Conservation (phyloP, 2,797 vertebrate species). For the Danio albolineatus region DNA sequence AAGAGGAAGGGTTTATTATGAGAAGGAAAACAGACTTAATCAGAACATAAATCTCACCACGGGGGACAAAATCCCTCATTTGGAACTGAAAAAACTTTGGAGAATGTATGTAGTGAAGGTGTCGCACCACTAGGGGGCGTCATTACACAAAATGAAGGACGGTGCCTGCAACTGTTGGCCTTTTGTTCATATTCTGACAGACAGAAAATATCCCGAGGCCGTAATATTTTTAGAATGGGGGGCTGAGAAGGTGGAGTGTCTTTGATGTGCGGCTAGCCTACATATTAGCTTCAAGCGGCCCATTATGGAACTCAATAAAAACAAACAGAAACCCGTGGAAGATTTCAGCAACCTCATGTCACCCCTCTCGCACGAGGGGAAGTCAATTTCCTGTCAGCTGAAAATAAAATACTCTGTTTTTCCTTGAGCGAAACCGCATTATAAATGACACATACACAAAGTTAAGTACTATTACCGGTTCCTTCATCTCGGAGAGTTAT, state of each 20-base stretch:
- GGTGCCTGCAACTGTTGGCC: slow-evolving; percentile 36
- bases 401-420: slow-evolving; percentile 65
- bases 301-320: slow-evolving; percentile 72
- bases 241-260: slow-evolving; percentile 44
- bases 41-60: slow-evolving; percentile 50
- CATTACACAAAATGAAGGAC: slow-evolving; percentile 44
- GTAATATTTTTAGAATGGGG: slow-evolving; percentile 58
- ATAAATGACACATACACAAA: slow-evolving; percentile 67
- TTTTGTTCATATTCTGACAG: slow-evolving; percentile 63
- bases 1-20: slow-evolving; percentile 26
- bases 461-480: slow-evolving; percentile 68
- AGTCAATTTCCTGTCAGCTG: slow-evolving; percentile 75
- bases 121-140: slow-evolving; percentile 69
- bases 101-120: slow-evolving; percentile 21
- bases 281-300: slow-evolving; percentile 64
- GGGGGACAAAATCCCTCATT: background rate
- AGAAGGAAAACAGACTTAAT: slow-evolving; percentile 52
- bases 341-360: slow-evolving; percentile 64
- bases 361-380: slow-evolving; percentile 58
- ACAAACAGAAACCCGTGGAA: slow-evolving; percentile 68
- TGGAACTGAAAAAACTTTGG: background rate
- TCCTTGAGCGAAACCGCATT: slow-evolving; percentile 54
- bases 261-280: slow-evolving; percentile 64
- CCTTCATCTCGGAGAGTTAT: slow-evolving; percentile 63
- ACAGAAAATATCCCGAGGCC: slow-evolving; percentile 64